phyloP scores from a whole-genome alignment of 2,888 invertebrate genomes.

The Amiota communis region DNA sequence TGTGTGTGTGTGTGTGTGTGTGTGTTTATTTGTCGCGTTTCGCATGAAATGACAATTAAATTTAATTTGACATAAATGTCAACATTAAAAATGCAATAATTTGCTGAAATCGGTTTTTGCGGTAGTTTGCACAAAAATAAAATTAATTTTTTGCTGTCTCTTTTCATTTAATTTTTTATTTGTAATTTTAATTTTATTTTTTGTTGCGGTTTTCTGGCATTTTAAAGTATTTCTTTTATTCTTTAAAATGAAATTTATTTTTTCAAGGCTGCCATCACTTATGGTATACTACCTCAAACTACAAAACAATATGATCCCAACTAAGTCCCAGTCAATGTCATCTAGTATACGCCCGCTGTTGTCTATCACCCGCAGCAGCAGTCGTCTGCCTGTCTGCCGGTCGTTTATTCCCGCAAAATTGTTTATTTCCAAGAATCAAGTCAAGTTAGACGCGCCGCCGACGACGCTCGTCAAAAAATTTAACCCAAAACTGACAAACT shows the following conservation, averaged over 20 bases:
- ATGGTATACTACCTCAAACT: not conserved
- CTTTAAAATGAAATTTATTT: not conserved
- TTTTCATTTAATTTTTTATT: conserved; percentile 43
- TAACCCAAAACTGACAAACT: conserved; percentile 56
- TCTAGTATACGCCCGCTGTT: not conserved
- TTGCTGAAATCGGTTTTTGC: conserved; percentile 53
- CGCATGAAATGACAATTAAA: conserved; percentile 63
- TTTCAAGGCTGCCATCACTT: not conserved
- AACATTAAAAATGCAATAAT: conserved; percentile 67
- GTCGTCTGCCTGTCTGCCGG: conserved; percentile 21
- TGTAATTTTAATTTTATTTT: conserved; percentile 43
- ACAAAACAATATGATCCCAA: too few relatives aligned
- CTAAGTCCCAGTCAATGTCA: not conserved
- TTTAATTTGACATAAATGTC: conserved; percentile 70
- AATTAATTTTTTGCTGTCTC: conserved; percentile 30
- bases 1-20: not conserved
- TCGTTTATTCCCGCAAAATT: not conserved
- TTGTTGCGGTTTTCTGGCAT: conserved; percentile 28
- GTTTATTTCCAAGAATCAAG: not conserved
- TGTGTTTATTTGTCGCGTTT: conserved; percentile 11
- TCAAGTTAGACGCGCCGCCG: conserved; percentile 31
- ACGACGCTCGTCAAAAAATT: conserved; percentile 51
- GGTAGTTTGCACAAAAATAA: conserved; percentile 33
- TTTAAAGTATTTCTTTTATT: not conserved
- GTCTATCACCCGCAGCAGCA: conserved; percentile 2